Percentiles rank a stretch among this genome's conserved stretches.
These are phyloP conservation scores for Gobiocypris rarus DNA, from an alignment of 2,113 vertebrate species.

Conservation along the genomic window DNA sequence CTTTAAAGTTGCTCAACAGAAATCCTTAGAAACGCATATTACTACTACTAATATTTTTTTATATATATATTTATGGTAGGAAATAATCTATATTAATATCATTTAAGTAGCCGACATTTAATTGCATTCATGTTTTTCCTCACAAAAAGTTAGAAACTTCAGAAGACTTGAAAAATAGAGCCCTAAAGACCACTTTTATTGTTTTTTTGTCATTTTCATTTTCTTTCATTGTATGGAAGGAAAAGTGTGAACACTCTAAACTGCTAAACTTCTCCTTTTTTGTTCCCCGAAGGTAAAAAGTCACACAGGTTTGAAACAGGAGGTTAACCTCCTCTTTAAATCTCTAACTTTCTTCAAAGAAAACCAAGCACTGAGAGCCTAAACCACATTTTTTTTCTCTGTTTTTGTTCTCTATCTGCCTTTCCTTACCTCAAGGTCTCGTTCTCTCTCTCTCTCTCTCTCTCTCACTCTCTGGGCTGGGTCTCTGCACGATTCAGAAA, in stretches of 20 bases:
- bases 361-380: background rate
- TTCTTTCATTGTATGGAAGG: background rate
- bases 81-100: too few species aligned
- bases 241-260: background rate
- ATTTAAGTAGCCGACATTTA: too few species aligned
- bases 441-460: slow-evolving; percentile 53
- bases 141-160: background rate
- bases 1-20: too few species aligned
- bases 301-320: background rate
- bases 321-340: background rate
- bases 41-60: too few species aligned
- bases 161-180: background rate
- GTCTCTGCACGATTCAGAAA: slow-evolving; percentile 22
- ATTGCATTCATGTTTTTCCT: too few species aligned
- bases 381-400: slow-evolving; percentile 1
- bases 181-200: too few species aligned
- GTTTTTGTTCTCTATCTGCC: slow-evolving; percentile 11
- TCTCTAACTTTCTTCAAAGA: background rate
- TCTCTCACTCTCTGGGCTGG: slow-evolving; percentile 42
- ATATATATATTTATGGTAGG: too few species aligned
- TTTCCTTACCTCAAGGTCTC: slow-evolving; percentile 6
- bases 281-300: background rate
- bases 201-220: too few species aligned
- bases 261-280: background rate
- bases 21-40: too few species aligned